Conservation (phyloP, 1,140 invertebrate genomes). For the Tetragonula clypearis region DNA sequence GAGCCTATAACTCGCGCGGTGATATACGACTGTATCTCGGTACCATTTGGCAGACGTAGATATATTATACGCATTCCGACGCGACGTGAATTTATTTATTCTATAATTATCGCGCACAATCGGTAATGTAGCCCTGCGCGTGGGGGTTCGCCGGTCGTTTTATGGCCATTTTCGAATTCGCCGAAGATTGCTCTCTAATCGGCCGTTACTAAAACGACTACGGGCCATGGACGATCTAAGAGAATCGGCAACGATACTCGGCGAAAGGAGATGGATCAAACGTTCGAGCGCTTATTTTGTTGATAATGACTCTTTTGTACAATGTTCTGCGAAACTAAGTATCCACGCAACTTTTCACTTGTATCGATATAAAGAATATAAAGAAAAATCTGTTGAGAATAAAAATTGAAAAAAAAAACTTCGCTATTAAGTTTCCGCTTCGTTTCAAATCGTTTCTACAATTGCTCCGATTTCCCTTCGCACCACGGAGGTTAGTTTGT, state of each 20-base stretch:
- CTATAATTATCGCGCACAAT: constrained; percentile 82
- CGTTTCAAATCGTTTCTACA: too few species aligned
- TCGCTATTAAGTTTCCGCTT: too few species aligned
- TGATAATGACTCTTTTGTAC: neutral
- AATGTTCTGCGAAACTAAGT: too few species aligned
- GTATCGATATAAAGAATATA: too few species aligned
- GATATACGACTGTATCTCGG: constrained; percentile 82
- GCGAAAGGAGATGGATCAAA: neutral
- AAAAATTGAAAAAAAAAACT: too few species aligned
- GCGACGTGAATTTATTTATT: constrained; percentile 82
- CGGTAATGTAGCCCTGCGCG: constrained; percentile 74
- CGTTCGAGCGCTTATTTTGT: neutral
- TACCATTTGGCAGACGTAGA: constrained; percentile 82
- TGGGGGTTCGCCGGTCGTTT: constrained; percentile 53
- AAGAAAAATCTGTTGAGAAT: too few species aligned
- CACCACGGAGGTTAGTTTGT: too few species aligned
- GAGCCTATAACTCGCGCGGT: constrained; percentile 80
- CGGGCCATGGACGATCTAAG: neutral
- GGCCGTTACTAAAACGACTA: constrained; percentile 16
- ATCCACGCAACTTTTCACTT: too few species aligned
- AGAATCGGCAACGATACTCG: neutral
- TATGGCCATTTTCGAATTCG: constrained; percentile 55
- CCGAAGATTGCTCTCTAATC: constrained; percentile 36
- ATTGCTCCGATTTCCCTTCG: too few species aligned
- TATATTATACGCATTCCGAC: constrained; percentile 81